phyloP scores from a whole-genome alignment of 2,888 invertebrate genomes.

The Eupithecia dodoneata region DNA sequence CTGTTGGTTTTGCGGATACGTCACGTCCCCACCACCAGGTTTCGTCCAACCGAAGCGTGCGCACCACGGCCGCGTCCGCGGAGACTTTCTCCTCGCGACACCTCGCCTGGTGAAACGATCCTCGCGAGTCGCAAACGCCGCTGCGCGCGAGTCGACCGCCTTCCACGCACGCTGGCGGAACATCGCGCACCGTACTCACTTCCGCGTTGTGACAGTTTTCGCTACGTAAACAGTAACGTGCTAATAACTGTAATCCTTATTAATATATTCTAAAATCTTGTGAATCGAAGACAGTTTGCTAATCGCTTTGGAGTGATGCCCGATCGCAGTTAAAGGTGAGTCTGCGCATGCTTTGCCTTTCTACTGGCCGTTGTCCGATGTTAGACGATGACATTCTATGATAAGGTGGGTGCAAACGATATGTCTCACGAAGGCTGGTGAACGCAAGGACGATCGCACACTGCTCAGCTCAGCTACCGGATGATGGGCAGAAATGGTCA shows the following conservation, averaged over 20 bases:
- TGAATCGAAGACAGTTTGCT: constrained; percentile 52
- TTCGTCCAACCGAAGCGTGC: constrained; percentile 71
- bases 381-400: constrained; percentile 76
- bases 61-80: constrained; percentile 69
- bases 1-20: constrained; percentile 68
- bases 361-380: constrained; percentile 62
- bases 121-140: constrained; percentile 71
- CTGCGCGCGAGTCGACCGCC: constrained; percentile 76
- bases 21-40: constrained; percentile 70
- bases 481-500: constrained; percentile 49
- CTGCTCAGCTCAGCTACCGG: constrained; percentile 53
- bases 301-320: constrained; percentile 61
- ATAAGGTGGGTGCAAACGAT: constrained; percentile 67
- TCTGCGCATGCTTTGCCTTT: constrained; percentile 59
- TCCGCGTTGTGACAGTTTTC: constrained; percentile 76
- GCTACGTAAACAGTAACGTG: constrained; percentile 74
- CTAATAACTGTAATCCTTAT: constrained; percentile 55
- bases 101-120: constrained; percentile 73
- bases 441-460: constrained; percentile 74
- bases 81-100: constrained; percentile 84
- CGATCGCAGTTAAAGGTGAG: constrained; percentile 74
- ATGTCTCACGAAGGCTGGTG: constrained; percentile 62
- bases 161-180: constrained; percentile 56
- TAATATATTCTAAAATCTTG: constrained; percentile 54
- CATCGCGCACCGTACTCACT: constrained; percentile 48